Percentiles rank a stretch among this genome's conserved stretches.
phyloP scores from a whole-genome alignment of 2,797 vertebrate genomes.

The Epinephelus malabaricus region DNA sequence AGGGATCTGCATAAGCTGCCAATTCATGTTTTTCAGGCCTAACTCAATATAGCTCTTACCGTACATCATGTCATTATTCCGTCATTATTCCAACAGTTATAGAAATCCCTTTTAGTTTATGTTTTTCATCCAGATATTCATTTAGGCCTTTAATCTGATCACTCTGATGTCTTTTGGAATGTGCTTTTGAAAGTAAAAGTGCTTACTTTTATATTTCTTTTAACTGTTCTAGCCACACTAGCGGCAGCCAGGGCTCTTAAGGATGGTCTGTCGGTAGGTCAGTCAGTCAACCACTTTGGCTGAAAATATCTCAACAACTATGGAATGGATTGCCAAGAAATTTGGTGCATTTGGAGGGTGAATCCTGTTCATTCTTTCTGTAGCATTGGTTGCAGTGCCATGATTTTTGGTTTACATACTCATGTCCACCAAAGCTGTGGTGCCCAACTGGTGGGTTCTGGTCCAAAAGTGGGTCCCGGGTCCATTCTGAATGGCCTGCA shows the following conservation, averaged over 20 bases:
- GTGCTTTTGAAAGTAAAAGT: background rate
- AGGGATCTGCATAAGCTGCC: conserved; percentile 13
- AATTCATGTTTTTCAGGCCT: background rate
- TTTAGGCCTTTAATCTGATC: background rate
- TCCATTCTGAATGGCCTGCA: too few species aligned
- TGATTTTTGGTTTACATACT: background rate
- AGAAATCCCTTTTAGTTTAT: conserved; percentile 10
- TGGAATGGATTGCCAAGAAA: background rate
- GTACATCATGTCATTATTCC: background rate
- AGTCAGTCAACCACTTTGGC: background rate
- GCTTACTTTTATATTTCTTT: background rate
- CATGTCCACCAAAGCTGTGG: background rate
- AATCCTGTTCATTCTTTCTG: background rate
- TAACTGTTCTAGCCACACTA: too few species aligned
- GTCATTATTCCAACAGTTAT: conserved; percentile 16
- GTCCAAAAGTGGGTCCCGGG: too few species aligned
- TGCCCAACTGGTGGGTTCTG: too few species aligned
- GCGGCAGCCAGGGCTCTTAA: background rate
- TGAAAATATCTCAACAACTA: background rate
- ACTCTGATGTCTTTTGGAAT: background rate
- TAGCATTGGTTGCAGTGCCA: background rate
- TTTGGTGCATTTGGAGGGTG: background rate
- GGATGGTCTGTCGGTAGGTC: background rate
- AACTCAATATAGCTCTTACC: background rate
- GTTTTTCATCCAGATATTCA: too few species aligned